Conservation (phyloP, 2,797 vertebrate genomes). For the Alauda arvensis region DNA sequence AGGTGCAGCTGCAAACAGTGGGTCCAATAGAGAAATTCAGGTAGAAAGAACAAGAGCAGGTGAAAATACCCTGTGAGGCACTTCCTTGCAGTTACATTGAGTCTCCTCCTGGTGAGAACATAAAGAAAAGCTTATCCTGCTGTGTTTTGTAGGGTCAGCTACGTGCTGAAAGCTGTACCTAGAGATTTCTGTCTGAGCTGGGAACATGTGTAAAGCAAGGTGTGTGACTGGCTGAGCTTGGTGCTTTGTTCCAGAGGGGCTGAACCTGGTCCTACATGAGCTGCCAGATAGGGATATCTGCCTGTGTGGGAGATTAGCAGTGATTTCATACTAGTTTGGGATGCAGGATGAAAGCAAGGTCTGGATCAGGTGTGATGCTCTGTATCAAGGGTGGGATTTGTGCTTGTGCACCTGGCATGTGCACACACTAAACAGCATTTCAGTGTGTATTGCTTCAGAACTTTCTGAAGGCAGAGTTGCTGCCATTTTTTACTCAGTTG, state of each 20-base stretch:
- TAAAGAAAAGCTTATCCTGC: neutral
- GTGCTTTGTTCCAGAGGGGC: neutral
- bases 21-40: neutral
- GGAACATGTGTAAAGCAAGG: neutral
- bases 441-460: neutral
- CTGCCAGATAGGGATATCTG: neutral
- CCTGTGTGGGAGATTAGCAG: neutral
- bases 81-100: accelerated
- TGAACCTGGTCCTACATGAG: neutral
- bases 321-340: neutral
- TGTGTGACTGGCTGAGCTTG: neutral
- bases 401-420: neutral
- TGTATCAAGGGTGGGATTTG: neutral
- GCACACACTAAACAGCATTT: neutral
- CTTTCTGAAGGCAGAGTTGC: neutral
- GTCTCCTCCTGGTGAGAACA: neutral
- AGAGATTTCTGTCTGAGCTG: neutral
- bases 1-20: neutral
- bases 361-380: neutral
- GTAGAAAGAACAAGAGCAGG: neutral
- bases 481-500: neutral
- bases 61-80: neutral
- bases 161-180: neutral
- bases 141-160: neutral
- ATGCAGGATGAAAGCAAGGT: neutral